phyloP scores from a whole-genome alignment of 2,888 invertebrate species.

The Calliopum simillimum region DNA sequence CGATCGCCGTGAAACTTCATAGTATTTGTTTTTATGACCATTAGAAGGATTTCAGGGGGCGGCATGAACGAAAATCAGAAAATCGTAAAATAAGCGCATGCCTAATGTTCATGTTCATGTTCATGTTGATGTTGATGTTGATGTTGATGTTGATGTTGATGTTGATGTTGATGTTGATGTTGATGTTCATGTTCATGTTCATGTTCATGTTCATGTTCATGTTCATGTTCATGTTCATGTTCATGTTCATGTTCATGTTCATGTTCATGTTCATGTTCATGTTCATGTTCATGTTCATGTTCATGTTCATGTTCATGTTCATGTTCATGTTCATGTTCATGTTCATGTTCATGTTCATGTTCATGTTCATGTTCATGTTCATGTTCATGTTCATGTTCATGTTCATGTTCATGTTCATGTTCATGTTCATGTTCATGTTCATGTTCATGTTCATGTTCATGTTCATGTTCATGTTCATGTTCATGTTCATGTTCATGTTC shows the following conservation, averaged over 20 bases:
- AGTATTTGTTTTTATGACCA: no score
- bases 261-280: slow-evolving; percentile 15
- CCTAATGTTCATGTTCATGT: neutral
- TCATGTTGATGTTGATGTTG: neutral
- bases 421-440: neutral
- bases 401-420: slow-evolving; percentile 17
- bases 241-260: slow-evolving; percentile 13
- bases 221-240: slow-evolving; percentile 5
- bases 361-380: slow-evolving; percentile 10
- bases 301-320: slow-evolving; percentile 11
- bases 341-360: slow-evolving; percentile 12
- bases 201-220: neutral
- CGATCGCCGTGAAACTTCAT: no score
- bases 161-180: neutral
- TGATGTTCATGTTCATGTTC: slow-evolving; percentile 12
- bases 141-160: neutral
- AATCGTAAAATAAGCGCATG: no score
- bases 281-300: slow-evolving; percentile 12
- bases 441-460: slow-evolving; percentile 16
- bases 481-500: slow-evolving; percentile 1
- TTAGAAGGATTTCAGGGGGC: no score
- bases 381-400: neutral
- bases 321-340: slow-evolving; percentile 4
- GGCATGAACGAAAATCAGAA: no score
- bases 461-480: slow-evolving; percentile 8